A percentile compares a stretch with the other conserved stretches of the same genome.
phyloP scores from a whole-genome alignment of 2,797 vertebrate genomes.

The Anisognathus igniventris region DNA sequence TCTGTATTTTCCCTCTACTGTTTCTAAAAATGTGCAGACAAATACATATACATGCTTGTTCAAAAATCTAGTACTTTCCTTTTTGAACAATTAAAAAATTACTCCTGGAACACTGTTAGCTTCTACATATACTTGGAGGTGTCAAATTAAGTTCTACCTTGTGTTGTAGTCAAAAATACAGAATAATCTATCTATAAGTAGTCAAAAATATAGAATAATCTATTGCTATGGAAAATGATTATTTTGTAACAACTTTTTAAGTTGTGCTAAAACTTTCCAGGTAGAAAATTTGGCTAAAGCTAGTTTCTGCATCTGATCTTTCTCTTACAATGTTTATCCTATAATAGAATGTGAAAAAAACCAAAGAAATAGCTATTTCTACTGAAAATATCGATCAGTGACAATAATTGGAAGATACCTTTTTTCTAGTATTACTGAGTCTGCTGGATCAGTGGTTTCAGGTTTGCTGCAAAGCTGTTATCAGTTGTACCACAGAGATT shows the following conservation, averaged over 20 bases:
- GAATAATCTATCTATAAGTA: not conserved
- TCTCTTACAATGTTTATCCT: not conserved
- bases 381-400: not conserved
- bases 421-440: not conserved
- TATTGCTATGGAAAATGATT: not conserved
- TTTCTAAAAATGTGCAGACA: not conserved
- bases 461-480: not conserved
- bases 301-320: not conserved
- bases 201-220: not conserved
- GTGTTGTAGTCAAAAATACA: not conserved
- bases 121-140: not conserved
- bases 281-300: not conserved
- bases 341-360: not conserved
- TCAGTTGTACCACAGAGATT: not conserved
- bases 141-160: constrained; percentile 8
- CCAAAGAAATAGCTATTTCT: not conserved
- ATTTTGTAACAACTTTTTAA: not conserved
- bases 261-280: not conserved
- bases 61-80: not conserved
- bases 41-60: not conserved
- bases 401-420: not conserved
- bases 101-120: not conserved
- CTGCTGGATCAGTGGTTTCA: not conserved
- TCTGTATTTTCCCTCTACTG: not conserved
- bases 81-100: constrained; percentile 1